These are phyloP conservation scores for Etheostoma spectabile DNA, from an alignment of 2,113 vertebrate genomes.

Conservation along the genomic window DNA sequence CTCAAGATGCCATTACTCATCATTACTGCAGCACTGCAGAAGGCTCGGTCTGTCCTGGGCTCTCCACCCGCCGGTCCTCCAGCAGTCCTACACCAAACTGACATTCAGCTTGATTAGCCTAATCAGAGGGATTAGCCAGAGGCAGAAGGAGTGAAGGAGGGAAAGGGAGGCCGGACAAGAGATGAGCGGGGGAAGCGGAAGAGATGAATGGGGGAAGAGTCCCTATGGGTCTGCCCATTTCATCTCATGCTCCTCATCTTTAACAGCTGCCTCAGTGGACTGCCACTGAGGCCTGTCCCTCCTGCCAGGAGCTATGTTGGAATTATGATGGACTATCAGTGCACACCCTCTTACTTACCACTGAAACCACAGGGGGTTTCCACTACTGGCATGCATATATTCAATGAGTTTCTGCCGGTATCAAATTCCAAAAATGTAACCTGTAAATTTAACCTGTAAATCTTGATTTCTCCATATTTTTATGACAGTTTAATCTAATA, in stretches of 20 bases:
- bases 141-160: constrained; percentile 36
- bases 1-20: constrained; percentile 65
- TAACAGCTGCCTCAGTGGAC: constrained; percentile 61
- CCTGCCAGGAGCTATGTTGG: constrained; percentile 38
- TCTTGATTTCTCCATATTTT: background rate
- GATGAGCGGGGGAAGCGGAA: constrained; percentile 19
- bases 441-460: too few relatives aligned
- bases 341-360: constrained; percentile 42
- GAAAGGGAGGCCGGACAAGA: constrained; percentile 20
- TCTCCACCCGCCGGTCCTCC: constrained; percentile 46
- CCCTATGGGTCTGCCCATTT: constrained; percentile 58
- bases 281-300: constrained; percentile 45
- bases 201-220: constrained; percentile 45
- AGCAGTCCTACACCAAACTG: constrained; percentile 55
- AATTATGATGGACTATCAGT: constrained; percentile 49
- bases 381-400: constrained; percentile 6
- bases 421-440: background rate
- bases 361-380: constrained; percentile 17
- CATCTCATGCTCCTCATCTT: constrained; percentile 62
- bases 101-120: constrained; percentile 70
- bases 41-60: constrained; percentile 34
- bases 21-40: constrained; percentile 50
- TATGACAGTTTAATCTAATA: background rate
- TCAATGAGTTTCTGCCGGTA: constrained; percentile 5
- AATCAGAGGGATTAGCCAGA: constrained; percentile 71